phyloP scores from a whole-genome alignment of 2,888 invertebrate genomes.

The Onthophagus sagittarius region DNA sequence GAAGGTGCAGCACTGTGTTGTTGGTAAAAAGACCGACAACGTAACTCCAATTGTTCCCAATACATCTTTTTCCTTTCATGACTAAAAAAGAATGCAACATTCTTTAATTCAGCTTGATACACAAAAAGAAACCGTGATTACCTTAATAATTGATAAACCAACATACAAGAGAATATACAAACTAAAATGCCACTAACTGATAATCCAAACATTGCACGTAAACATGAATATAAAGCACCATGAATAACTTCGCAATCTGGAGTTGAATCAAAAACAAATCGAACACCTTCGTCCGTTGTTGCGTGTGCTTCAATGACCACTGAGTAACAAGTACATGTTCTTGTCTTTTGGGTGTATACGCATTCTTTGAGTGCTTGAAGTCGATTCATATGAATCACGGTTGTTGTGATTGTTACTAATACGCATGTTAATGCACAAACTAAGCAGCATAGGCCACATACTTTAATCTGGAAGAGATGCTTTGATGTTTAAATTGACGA shows the following conservation, averaged over 20 bases:
- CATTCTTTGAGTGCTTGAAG: slow-evolving; percentile 83
- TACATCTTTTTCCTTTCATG: slow-evolving; percentile 94
- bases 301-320: slow-evolving; percentile 66
- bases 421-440: slow-evolving; percentile 85
- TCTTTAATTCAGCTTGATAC: not conserved
- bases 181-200: slow-evolving; percentile 87
- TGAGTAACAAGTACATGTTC: slow-evolving; percentile 77
- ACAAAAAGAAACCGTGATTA: slow-evolving; percentile 37
- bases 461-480: slow-evolving; percentile 67
- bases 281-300: slow-evolving; percentile 59
- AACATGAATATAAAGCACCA: slow-evolving; percentile 82
- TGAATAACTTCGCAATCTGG: slow-evolving; percentile 88
- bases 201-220: slow-evolving; percentile 85
- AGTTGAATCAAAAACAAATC: slow-evolving; percentile 81
- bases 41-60: slow-evolving; percentile 85
- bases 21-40: slow-evolving; percentile 75
- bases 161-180: slow-evolving; percentile 89
- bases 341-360: slow-evolving; percentile 75
- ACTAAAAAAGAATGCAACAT: slow-evolving; percentile 49
- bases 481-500: not conserved
- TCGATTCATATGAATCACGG: slow-evolving; percentile 87
- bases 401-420: slow-evolving; percentile 84
- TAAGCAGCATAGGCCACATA: slow-evolving; percentile 82
- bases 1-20: slow-evolving; percentile 47
- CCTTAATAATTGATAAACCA: slow-evolving; percentile 84